Conservation (phyloP, 1,140 invertebrate genomes). For the Polypedilum vanderplanki region DNA sequence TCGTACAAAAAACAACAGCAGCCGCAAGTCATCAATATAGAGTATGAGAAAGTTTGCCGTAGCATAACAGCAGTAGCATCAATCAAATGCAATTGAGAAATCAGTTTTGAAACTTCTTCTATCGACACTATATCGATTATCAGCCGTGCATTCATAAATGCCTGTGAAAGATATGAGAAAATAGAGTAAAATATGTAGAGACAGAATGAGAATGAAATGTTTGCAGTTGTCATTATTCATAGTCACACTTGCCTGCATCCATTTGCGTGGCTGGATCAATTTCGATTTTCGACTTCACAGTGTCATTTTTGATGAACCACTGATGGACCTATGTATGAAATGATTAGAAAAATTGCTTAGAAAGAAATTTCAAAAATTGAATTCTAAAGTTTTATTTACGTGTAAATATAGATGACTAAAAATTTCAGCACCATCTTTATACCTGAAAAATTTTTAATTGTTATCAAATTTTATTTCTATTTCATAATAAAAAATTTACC, state of each 20-base stretch:
- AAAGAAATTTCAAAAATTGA: slow-evolving; percentile 12
- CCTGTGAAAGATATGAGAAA: slow-evolving; percentile 45
- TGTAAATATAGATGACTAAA: slow-evolving; percentile 81
- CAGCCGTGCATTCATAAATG: slow-evolving; percentile 82
- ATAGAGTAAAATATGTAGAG: too few relatives aligned
- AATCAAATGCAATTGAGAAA: slow-evolving; percentile 84
- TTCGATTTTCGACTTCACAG: slow-evolving; percentile 85
- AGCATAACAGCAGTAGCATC: slow-evolving; percentile 33
- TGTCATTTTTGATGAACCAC: slow-evolving; percentile 72
- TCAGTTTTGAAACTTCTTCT: slow-evolving; percentile 83
- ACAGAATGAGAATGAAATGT: background rate
- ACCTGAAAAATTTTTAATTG: slow-evolving; percentile 37
- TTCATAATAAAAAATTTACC: slow-evolving; percentile 44
- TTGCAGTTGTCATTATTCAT: background rate
- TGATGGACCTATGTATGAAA: slow-evolving; percentile 64
- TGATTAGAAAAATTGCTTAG: slow-evolving; percentile 15
- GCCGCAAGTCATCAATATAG: too few relatives aligned
- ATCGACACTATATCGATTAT: slow-evolving; percentile 91
- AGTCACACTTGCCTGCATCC: slow-evolving; percentile 56
- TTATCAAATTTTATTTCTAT: background rate
- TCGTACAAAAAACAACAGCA: too few relatives aligned
- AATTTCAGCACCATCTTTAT: slow-evolving; percentile 84
- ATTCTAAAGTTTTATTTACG: slow-evolving; percentile 49
- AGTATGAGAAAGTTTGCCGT: too few relatives aligned
- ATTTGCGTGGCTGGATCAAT: slow-evolving; percentile 90